These are phyloP conservation scores for Lasioglossum leucozonium DNA, from an alignment of 2,888 invertebrate species.

Conservation along the genomic window DNA sequence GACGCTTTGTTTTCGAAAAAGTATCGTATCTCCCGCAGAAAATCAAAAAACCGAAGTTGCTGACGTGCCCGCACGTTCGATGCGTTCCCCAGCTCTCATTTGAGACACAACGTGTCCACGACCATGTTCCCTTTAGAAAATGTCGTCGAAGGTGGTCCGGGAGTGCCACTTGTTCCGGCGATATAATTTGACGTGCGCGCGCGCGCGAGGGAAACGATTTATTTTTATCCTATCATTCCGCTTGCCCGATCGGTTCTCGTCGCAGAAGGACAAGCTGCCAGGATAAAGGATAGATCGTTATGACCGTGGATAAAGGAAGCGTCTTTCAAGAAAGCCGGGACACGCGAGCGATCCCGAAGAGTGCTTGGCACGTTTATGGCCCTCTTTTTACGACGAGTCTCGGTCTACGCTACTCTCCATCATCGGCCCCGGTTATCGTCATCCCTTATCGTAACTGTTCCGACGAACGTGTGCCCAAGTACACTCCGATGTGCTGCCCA, in stretches of 20 bases:
- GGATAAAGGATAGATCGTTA: conserved; percentile 70
- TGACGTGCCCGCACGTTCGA: not conserved
- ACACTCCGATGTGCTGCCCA: conserved; percentile 2
- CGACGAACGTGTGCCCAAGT: conserved; percentile 19
- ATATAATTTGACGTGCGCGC: conserved; percentile 45
- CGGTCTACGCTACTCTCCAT: conserved; percentile 65
- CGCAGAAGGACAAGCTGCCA: conserved; percentile 56
- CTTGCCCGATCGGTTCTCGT: conserved; percentile 59
- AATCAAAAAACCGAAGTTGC: not conserved
- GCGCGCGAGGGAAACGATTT: conserved; percentile 43
- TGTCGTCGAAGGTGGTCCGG: not conserved
- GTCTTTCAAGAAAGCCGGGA: conserved; percentile 53
- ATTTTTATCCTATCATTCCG: conserved; percentile 61
- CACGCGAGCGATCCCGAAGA: conserved; percentile 64
- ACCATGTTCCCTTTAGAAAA: not conserved
- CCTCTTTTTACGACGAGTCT: conserved; percentile 64
- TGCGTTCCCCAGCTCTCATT: not conserved
- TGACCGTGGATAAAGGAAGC: conserved; percentile 57
- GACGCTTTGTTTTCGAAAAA: not conserved
- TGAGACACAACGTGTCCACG: not conserved
- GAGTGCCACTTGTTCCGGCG: not conserved
- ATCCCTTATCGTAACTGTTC: conserved; percentile 49
- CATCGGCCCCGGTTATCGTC: conserved; percentile 63
- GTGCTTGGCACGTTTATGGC: conserved; percentile 66
- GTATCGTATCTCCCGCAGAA: not conserved